Evolutionary conservation across 1,140 invertebrate genomes (phyloP), one percentile per base, ranked within the genome.

Genomic region (Drosophila trapezifrons): DNA sequence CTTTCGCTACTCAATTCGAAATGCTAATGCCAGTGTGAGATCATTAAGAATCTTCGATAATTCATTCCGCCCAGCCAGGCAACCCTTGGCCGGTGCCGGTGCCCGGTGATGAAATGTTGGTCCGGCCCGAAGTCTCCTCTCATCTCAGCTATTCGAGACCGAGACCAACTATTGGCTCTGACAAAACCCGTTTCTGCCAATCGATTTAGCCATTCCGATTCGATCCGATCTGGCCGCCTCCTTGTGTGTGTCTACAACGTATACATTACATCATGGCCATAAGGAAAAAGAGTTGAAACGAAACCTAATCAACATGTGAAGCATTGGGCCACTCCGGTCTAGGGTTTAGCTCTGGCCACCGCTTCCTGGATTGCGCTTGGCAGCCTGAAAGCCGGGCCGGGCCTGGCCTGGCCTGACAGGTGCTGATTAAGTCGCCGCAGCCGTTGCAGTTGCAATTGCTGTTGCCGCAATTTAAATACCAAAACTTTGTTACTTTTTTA

Each of bases 281-380:
- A 70, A 54, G 38, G 65, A 69, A 80, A 74, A 72, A 78, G 27
- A 22, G 10, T 27, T 20, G 22, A 62, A 74, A 56, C 46, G 69
- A 78, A 73, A 74, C 75, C 74, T 75, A 82, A 82, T 82, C 79
- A 72, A 78, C 79, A 81, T 81, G 62, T 71, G 51, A 71, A 60
- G 49, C 59, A 71, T 77, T 76, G 71, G 59, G 76, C 42, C 35
- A 15, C 51, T 40, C 40, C 46, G 66, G 54, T 12, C 69, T 59
- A 69, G 70, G 54, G 66, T 59, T 20, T 37, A 55, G 22, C 43
- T 58, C 4, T 69, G 29, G 29, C 29, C 29, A 32, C 35, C 20
- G 79, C 76, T 85, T 85, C 82, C 83, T 85, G 82, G 82, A 81
- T 86, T 87, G 78, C 78, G 49, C 78, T 83, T 43, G 29, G 22